Conservation (phyloP, 2,797 vertebrate species). For the Bovichtus variegatus region DNA sequence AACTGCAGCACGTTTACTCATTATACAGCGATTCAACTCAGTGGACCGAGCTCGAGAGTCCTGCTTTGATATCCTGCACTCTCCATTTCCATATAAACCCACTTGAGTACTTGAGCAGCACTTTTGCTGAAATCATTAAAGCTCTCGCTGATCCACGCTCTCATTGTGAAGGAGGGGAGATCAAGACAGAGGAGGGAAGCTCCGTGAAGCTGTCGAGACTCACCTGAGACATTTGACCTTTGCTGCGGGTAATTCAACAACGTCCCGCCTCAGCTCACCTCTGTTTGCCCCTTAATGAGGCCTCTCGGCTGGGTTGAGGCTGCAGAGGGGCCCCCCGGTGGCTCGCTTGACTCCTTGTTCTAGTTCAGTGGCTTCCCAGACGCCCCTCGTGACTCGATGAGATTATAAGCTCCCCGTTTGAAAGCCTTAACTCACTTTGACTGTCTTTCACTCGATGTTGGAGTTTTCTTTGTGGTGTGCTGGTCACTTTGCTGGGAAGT, state of each 20-base stretch:
- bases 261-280: slow-evolving; percentile 37
- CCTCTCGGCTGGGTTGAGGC: slow-evolving; percentile 37
- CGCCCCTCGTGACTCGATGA: slow-evolving; percentile 63
- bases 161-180: neutral
- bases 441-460: slow-evolving; percentile 8
- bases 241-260: slow-evolving; percentile 41
- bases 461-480: slow-evolving; percentile 56
- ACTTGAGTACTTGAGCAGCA: slow-evolving; percentile 40
- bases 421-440: slow-evolving; percentile 46
- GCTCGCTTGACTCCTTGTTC: slow-evolving; percentile 61
- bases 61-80: slow-evolving; percentile 49
- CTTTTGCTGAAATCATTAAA: slow-evolving; percentile 48
- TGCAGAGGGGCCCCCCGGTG: slow-evolving; percentile 24
- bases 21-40: slow-evolving; percentile 43
- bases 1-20: slow-evolving; percentile 42
- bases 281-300: slow-evolving; percentile 46
- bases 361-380: slow-evolving; percentile 68
- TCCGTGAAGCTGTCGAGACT: slow-evolving; percentile 28
- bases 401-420: slow-evolving; percentile 66
- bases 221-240: slow-evolving; percentile 69
- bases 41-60: slow-evolving; percentile 25
- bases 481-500: slow-evolving; percentile 40
- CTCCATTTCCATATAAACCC: slow-evolving; percentile 48
- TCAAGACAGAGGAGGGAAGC: slow-evolving; percentile 24
- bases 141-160: slow-evolving; percentile 33